phyloP scores from a whole-genome alignment of 2,113 vertebrate genomes.

The Gallinago undulata region DNA sequence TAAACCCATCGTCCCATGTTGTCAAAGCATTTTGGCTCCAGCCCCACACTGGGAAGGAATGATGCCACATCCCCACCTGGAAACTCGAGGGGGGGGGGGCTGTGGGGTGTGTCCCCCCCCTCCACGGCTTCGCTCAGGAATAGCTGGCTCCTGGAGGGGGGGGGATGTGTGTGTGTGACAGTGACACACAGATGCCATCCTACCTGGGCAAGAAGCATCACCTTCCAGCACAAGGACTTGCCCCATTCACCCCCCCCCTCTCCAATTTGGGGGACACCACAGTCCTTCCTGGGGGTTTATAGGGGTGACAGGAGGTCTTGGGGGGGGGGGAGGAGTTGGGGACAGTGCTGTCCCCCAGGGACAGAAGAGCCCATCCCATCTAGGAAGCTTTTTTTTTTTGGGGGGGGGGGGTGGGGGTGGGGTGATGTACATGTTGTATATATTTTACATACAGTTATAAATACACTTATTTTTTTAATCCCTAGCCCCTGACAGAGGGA shows the following conservation, averaged over 20 bases:
- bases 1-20: background rate
- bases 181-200: background rate
- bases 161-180: too few species aligned
- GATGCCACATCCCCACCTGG: too few species aligned
- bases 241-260: too few species aligned
- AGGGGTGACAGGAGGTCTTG: background rate
- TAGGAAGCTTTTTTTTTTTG: too few species aligned
- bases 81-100: too few species aligned
- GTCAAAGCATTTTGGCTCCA: background rate
- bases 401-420: too few species aligned
- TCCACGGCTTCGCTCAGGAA: background rate
- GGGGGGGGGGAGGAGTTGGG: background rate
- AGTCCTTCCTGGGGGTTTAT: rapidly evolving
- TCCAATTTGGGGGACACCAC: background rate
- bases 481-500: background rate
- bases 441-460: background rate
- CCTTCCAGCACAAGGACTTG: background rate
- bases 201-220: background rate
- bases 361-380: background rate
- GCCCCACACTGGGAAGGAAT: background rate
- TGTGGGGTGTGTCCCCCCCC: too few species aligned
- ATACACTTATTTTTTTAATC: conserved; percentile 21
- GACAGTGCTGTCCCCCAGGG: background rate
- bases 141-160: background rate
- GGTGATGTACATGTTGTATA: background rate